A percentile compares a stretch with the other conserved stretches of the same genome.
phyloP scores from a whole-genome alignment of 2,113 vertebrate genomes.

The Mustela lutreola region DNA sequence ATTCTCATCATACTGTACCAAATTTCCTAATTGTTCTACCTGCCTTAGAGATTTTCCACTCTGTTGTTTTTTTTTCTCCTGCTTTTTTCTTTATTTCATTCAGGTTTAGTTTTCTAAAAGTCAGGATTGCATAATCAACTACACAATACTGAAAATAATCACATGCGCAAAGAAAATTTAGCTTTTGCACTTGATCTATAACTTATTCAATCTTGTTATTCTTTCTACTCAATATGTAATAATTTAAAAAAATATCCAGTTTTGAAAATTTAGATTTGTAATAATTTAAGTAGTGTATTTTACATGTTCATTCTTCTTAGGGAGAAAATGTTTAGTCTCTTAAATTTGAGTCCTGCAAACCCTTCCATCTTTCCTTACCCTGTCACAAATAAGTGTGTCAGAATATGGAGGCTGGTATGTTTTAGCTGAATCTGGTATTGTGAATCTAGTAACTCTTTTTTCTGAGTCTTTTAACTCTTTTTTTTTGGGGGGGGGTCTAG shows the following conservation, averaged over 20 bases:
- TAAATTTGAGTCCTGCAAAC: background rate
- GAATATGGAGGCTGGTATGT: background rate
- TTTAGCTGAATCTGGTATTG: background rate
- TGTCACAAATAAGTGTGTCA: background rate
- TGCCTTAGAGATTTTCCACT: background rate
- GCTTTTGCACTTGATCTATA: background rate
- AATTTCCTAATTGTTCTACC: background rate
- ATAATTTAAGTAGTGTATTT: background rate
- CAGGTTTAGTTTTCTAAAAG: background rate
- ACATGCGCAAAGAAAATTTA: background rate
- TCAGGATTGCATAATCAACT: background rate
- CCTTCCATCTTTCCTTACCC: background rate
- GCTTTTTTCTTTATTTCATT: background rate
- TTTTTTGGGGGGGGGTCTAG: background rate
- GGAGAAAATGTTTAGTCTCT: background rate
- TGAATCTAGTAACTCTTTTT: background rate
- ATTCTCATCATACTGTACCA: background rate
- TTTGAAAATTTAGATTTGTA: conserved; percentile 11
- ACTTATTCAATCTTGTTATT: background rate
- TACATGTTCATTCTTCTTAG: background rate
- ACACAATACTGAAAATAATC: background rate
- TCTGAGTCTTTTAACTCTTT: background rate
- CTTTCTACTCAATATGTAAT: background rate
- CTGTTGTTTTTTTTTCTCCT: background rate
- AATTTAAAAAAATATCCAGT: background rate